A percentile compares a stretch with the other conserved stretches of the same genome.
These are phyloP conservation scores for Campaea margaritaria DNA, from an alignment of 2,888 invertebrate genomes.

Conservation along the genomic window DNA sequence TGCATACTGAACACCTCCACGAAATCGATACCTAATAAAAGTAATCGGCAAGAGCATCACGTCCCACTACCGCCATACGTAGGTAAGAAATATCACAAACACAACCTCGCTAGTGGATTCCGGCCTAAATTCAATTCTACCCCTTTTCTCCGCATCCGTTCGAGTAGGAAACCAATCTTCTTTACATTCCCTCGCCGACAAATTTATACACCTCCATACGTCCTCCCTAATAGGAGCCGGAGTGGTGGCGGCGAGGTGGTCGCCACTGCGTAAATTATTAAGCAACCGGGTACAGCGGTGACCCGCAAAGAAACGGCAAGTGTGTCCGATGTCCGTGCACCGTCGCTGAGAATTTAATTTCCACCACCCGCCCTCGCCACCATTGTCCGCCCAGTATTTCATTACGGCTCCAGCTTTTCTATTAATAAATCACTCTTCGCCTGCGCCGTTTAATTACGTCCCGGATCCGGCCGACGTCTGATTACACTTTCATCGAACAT, in stretches of 20 bases:
- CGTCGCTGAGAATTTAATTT: constrained; percentile 82
- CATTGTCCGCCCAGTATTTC: constrained; percentile 85
- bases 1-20: constrained; percentile 28
- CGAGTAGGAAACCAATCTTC: constrained; percentile 81
- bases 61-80: constrained; percentile 61
- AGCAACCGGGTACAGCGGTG: constrained; percentile 57
- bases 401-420: constrained; percentile 84
- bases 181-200: constrained; percentile 83
- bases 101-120: constrained; percentile 72
- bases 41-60: constrained; percentile 70
- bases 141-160: constrained; percentile 73
- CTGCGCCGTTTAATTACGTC: constrained; percentile 83
- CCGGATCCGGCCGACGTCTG: constrained; percentile 82
- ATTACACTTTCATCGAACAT: constrained; percentile 85
- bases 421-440: constrained; percentile 86
- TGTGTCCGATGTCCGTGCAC: constrained; percentile 64
- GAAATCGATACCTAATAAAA: constrained; percentile 64
- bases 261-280: constrained; percentile 70
- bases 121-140: constrained; percentile 83
- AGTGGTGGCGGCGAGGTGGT: constrained; percentile 41
- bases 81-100: constrained; percentile 77
- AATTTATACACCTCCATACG: constrained; percentile 82
- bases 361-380: constrained; percentile 78
- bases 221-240: constrained; percentile 68
- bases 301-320: constrained; percentile 74